A percentile compares a stretch with the other conserved stretches of the same genome.
These are phyloP conservation scores for Chrysolophus pictus DNA, from an alignment of 2,797 vertebrate species.

Conservation along the genomic window DNA sequence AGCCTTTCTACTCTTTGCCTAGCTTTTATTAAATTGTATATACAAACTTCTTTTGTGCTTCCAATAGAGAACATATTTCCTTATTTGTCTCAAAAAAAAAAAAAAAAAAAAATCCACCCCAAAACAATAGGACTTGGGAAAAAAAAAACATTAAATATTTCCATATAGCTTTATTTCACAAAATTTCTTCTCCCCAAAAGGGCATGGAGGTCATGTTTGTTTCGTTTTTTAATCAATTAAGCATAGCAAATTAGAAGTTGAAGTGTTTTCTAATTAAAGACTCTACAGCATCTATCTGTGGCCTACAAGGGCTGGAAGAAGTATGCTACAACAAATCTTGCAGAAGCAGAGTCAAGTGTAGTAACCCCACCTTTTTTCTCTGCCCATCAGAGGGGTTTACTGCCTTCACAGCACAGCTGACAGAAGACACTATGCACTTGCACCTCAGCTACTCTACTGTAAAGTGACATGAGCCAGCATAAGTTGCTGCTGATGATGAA, in stretches of 20 bases:
- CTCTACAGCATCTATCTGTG: neutral
- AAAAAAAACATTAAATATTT: conserved; percentile 16
- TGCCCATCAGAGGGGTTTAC: neutral
- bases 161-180: conserved; percentile 56
- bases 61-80: conserved; percentile 22
- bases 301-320: neutral
- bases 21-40: conserved; percentile 66
- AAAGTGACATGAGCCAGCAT: conserved; percentile 12
- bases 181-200: conserved; percentile 27
- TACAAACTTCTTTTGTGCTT: conserved; percentile 65
- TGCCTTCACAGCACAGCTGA: neutral
- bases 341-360: neutral
- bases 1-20: conserved; percentile 60
- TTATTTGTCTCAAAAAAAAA: conserved; percentile 22
- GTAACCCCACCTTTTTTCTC: neutral
- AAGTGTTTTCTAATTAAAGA: conserved; percentile 1
- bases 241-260: conserved; percentile 5
- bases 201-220: neutral
- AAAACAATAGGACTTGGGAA: neutral
- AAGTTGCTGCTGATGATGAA: neutral
- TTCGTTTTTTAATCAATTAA: neutral
- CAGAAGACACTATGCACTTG: conserved; percentile 11
- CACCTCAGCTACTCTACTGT: conserved; percentile 13
- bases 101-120: neutral
- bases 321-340: neutral